Base-by-base conservation (phyloP, 2,797 vertebrate genomes). In the Helostoma temminkii region DNA sequence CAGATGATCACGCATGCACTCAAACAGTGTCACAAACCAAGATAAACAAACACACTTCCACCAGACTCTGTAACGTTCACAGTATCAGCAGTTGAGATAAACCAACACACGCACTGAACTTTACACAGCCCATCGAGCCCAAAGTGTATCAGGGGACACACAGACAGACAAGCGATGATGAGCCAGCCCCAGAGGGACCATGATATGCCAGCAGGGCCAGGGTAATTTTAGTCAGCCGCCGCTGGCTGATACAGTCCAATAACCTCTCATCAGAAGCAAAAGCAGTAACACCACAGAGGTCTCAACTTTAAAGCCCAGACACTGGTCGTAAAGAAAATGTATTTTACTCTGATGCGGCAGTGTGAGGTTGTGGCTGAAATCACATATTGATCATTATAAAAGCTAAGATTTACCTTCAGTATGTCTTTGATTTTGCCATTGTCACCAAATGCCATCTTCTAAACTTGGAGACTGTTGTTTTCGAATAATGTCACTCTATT, bases 91-190 rank as follows among this genome's bases (percentile, higher is more conserved):
- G 48, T 66, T 19, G 41, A 83, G 83, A 85, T 68, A 76, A 83
- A 73, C 59, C 71, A 67, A 43, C 75, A 72, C 21, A 74, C 41
- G 6, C 45, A 22, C 70, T 91, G 88, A 91, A 80, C 90, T 89
- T 89, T 81, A 76, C 61, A 75, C 82, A 67, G 81, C 57, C 64
- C 75, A 78, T 81, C 80, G 60, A 63, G 68, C 50, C 50, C 66
- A 28, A 24, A 77, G 78, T 72, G 76, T 83, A 88, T 78, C 86
- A 84, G 78, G 74, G 69, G 77, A 84, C 81, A 55, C 6, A 14
- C 78, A 88, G 83, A 74, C 76, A 83, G 85, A 85, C 76, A 57
- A 53, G 84, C 24, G 26, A 78, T 81, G 87, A 89, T 78, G 86
- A 85, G 75, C 60, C 47, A 22, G 58, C 63, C 78, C 71, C 71